phyloP scores from a whole-genome alignment of 2,797 vertebrate genomes.

The Epinephelus coioides region DNA sequence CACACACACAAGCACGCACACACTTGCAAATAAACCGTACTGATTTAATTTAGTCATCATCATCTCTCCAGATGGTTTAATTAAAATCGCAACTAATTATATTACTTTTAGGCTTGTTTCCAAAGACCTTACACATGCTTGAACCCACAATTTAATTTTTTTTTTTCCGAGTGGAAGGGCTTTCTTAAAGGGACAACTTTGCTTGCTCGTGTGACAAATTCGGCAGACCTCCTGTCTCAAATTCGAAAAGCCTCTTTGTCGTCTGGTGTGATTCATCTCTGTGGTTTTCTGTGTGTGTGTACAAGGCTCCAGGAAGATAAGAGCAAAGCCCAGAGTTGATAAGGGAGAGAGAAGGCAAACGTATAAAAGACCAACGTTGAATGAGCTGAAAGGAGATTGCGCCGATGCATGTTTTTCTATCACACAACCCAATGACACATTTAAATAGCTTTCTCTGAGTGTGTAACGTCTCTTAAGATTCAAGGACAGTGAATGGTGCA shows the following conservation, averaged over 20 bases:
- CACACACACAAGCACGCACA: slow-evolving; percentile 22
- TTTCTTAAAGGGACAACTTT: slow-evolving; percentile 35
- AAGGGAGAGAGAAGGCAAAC: slow-evolving; percentile 44
- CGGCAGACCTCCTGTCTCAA: slow-evolving; percentile 25
- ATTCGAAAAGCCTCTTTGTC: slow-evolving; percentile 47
- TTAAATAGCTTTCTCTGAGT: slow-evolving; percentile 39
- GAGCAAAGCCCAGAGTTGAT: slow-evolving; percentile 56
- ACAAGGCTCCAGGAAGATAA: slow-evolving; percentile 58
- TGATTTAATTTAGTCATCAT: slow-evolving; percentile 66
- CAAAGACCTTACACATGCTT: slow-evolving; percentile 48
- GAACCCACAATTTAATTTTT: slow-evolving; percentile 8
- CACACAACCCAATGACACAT: slow-evolving; percentile 15
- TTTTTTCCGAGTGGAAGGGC: not conserved
- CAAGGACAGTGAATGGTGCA: slow-evolving; percentile 10
- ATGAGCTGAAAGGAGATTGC: slow-evolving; percentile 20
- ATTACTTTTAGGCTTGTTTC: slow-evolving; percentile 54
- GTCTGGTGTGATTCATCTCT: slow-evolving; percentile 58
- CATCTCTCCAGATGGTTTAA: slow-evolving; percentile 66
- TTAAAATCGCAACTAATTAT: slow-evolving; percentile 64
- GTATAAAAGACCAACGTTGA: slow-evolving; percentile 44
- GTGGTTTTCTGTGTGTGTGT: slow-evolving; percentile 52
- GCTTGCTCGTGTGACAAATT: slow-evolving; percentile 47
- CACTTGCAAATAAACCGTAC: slow-evolving; percentile 51
- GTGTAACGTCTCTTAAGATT: not conserved
- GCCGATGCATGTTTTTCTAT: slow-evolving; percentile 45